phyloP scores from a whole-genome alignment of 2,113 vertebrate species.

The Guaruba guarouba region DNA sequence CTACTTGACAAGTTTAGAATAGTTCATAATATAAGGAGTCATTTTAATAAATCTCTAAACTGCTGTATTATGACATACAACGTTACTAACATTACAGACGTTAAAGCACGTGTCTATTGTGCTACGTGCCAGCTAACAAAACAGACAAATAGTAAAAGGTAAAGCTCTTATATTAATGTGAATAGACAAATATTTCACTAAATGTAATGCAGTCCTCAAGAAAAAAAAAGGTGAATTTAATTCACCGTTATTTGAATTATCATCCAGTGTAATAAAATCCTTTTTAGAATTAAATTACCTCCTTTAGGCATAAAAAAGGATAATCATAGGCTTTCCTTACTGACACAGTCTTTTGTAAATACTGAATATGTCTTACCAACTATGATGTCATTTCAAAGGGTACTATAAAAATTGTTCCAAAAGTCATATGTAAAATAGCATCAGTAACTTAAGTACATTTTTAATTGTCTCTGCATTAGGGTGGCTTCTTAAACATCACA shows the following conservation, averaged over 20 bases:
- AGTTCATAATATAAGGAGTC: conserved; percentile 4
- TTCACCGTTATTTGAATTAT: conserved; percentile 10
- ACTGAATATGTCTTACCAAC: conserved; percentile 42
- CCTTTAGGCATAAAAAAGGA: conserved; percentile 38
- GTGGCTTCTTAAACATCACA: background rate
- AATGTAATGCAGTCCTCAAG: background rate
- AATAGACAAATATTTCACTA: background rate
- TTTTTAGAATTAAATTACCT: conserved; percentile 58
- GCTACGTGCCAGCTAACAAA: background rate
- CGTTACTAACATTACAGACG: background rate
- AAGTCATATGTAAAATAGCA: background rate
- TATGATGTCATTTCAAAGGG: conserved; percentile 48
- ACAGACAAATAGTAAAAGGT: conserved; percentile 12
- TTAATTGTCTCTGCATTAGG: background rate
- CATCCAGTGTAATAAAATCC: conserved; percentile 36
- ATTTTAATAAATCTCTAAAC: conserved; percentile 3
- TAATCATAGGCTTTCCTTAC: conserved; percentile 69
- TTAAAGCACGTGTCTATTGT: background rate
- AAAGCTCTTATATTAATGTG: background rate
- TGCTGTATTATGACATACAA: background rate
- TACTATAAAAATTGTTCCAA: conserved; percentile 52
- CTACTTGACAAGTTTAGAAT: conserved; percentile 11
- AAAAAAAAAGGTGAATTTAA: conserved; percentile 19
- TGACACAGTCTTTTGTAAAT: conserved; percentile 59
- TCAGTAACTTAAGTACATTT: background rate